Evolutionary conservation across 1,140 invertebrate species (phyloP).

Genomic region (Drosophila parabipectinata): DNA sequence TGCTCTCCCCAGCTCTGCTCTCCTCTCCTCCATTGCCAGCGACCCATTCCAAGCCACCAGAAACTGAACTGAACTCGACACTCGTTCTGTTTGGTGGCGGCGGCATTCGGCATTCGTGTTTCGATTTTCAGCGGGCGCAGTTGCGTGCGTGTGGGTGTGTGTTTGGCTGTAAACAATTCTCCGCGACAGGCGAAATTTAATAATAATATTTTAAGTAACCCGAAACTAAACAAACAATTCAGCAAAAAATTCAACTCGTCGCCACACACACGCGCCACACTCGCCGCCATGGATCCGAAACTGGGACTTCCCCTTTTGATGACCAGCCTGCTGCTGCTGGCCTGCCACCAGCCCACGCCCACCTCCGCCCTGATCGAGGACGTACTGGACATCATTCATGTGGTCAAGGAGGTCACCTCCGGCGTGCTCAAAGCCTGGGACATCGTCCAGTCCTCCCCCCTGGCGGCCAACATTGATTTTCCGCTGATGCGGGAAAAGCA

Average conservation of each 20-base stretch:
- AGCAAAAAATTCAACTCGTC: neutral
- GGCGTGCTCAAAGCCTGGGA: slow-evolving; percentile 87
- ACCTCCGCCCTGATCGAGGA: slow-evolving; percentile 85
- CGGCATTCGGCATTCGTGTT: slow-evolving; percentile 65
- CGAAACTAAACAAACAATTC: slow-evolving; percentile 2
- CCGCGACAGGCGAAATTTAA: slow-evolving; percentile 20
- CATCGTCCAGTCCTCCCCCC: slow-evolving; percentile 85
- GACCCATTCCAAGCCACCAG: slow-evolving; percentile 13
- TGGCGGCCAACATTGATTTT: slow-evolving; percentile 85
- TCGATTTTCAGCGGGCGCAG: slow-evolving; percentile 55
- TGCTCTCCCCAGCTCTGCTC: neutral
- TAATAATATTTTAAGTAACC: slow-evolving; percentile 21
- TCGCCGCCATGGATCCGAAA: slow-evolving; percentile 12
- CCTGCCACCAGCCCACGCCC: slow-evolving; percentile 35
- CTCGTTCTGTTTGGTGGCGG: slow-evolving; percentile 16
- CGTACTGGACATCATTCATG: slow-evolving; percentile 86
- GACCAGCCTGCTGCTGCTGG: slow-evolving; percentile 21
- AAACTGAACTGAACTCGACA: slow-evolving; percentile 24
- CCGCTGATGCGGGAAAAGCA: slow-evolving; percentile 86
- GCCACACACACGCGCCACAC: slow-evolving; percentile 13
- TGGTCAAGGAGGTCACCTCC: slow-evolving; percentile 86
- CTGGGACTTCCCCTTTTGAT: slow-evolving; percentile 28
- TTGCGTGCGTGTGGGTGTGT: slow-evolving; percentile 35
- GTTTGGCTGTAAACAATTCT: slow-evolving; percentile 7
- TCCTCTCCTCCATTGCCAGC: slow-evolving; percentile 2